Evolutionary conservation across 1,140 invertebrate species (phyloP).

Genomic region (Pachyrhynchus sulphureomaculatus): DNA sequence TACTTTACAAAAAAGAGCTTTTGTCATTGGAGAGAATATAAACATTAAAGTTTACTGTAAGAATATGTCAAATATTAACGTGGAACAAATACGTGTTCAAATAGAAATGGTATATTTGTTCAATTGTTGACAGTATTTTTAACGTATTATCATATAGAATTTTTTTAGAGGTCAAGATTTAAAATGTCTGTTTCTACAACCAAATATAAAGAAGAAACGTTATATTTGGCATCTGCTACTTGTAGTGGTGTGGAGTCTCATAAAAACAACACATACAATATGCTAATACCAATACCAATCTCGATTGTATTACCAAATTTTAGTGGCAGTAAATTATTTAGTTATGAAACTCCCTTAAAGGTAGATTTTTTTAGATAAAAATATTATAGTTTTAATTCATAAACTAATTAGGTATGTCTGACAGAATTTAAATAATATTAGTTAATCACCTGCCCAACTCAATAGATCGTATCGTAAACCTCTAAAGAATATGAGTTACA

Average conservation of each 20-base stretch:
- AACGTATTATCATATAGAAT: too few relatives aligned
- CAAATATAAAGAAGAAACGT: conserved; percentile 2
- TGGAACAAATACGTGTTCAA: neutral
- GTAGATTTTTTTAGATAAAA: neutral
- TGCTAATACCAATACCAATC: conserved; percentile 13
- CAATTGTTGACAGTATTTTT: neutral
- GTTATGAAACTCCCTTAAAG: neutral
- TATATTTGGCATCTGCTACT: neutral
- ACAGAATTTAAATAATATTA: too few relatives aligned
- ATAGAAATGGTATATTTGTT: conserved; percentile 11
- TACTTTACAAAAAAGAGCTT: conserved; percentile 12
- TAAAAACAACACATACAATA: conserved; percentile 12
- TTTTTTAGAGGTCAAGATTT: conserved; percentile 4
- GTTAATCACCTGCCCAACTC: too few relatives aligned
- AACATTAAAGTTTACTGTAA: neutral
- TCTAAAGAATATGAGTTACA: too few relatives aligned
- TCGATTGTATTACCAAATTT: conserved; percentile 10
- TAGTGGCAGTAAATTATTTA: conserved; percentile 7
- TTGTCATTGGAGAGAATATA: conserved; percentile 5
- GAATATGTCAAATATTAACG: conserved; percentile 20
- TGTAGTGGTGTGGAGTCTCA: conserved; percentile 21
- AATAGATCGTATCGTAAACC: too few relatives aligned
- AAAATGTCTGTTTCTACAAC: conserved; percentile 1
- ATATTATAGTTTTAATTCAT: neutral
- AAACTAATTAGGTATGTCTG: too few relatives aligned